Evolutionary conservation across 2,888 invertebrate species (phyloP), one percentile per base, ranked within the genome.

Genomic region (Ganaspis brasiliensis): DNA sequence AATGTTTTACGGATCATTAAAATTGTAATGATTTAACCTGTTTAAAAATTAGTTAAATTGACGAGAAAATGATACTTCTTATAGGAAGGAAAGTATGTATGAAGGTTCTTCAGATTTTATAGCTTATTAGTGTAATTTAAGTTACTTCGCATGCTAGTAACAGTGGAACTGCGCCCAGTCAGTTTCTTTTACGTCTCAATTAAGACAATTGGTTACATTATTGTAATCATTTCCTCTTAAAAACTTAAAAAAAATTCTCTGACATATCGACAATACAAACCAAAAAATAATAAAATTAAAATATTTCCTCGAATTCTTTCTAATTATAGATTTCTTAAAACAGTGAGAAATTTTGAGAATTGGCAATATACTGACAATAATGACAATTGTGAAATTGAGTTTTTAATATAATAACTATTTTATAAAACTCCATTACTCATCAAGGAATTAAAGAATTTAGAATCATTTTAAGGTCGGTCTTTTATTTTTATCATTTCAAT

Each of bases 141-240:
- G 40, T 45, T 45, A 67, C 67, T 45, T 67, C 24, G 67, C 24
- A 67, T 67, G 45, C 16, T 67, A 45, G 26, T 45, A 45, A 45
- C 40, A 24, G 67, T 67, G 40, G 40, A 67, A 67, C 67, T 67
- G 67, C 67, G 40, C 67, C 67, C 40, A 67, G 35, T 59, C 19
- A 67, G 45, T 67, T 6, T 45, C 67, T 67, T 67, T 67, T 24
- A 67, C 26, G 67, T 45, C 40, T 67, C 67, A 67, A 45, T 67
- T 67, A 67, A 67, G 21, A 40, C 67, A 67, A 67, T 45, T 67
- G 67, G n/a, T 24, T 45, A n/a, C n/a, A 67, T 45, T 67, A 67
- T 67, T 45, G 24, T 45, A 67, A 67, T 67, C n/a, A 67, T 45
- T 67, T n/a, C 45, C 21, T 14, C 40, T 67, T 24, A 16, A 52